A percentile compares a stretch with the other conserved stretches of the same genome.
Evolutionary conservation across 2,113 vertebrate genomes (phyloP).

Genomic region (Sitta europaea): DNA sequence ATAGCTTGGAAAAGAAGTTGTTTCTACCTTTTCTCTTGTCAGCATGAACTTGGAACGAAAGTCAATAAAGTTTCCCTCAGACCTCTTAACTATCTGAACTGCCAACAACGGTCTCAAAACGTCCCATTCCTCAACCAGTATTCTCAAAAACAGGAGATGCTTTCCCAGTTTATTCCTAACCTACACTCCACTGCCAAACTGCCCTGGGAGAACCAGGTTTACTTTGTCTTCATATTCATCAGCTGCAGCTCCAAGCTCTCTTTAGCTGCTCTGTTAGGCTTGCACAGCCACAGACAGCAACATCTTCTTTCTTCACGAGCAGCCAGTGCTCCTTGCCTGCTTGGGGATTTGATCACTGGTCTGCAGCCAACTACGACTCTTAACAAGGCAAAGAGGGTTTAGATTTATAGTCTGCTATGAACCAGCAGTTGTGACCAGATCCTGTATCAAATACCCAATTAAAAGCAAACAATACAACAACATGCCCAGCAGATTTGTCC

Average conservation of each 20-base stretch:
- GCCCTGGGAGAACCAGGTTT: background rate
- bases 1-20: background rate
- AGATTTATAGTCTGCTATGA: background rate
- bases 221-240: background rate
- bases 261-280: background rate
- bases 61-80: background rate
- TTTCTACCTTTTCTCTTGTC: background rate
- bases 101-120: background rate
- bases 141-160: background rate
- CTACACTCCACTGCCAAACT: background rate
- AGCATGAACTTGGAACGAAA: background rate
- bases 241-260: background rate
- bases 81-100: background rate
- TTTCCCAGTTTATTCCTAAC: background rate
- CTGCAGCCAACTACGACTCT: background rate
- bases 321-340: background rate
- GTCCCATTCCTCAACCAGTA: background rate
- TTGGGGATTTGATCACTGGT: background rate
- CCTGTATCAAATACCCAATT: background rate
- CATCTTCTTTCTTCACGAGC: rapidly evolving
- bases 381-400: background rate
- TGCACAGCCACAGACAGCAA: background rate
- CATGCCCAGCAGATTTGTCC: background rate
- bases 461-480: rapidly evolving
- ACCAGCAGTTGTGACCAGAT: background rate